Evolutionary conservation across 2,888 invertebrate genomes (phyloP), one percentile per base, ranked within the genome.

Genomic region (Meghimatium bilineatum): DNA sequence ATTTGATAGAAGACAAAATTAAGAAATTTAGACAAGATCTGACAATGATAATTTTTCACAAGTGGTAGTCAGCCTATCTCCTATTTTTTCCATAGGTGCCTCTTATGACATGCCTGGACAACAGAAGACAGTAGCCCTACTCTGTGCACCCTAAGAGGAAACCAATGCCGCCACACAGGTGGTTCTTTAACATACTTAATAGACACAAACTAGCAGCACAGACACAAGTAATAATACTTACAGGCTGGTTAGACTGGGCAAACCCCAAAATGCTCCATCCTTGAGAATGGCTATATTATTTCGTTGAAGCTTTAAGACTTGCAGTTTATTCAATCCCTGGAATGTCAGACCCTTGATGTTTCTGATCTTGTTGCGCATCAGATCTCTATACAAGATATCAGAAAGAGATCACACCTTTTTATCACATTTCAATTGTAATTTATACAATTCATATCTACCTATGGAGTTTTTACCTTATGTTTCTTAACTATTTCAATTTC

Each of bases 211-310:
- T 34, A 23, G 3, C 34, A 49, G 6, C n/a, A 72, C 23, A 32
- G 38, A 38, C 5, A 34, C 67, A 67, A 34, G 5, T 34, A 76
- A 56, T n/a, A 82, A 85, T 86, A 94, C 95, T 94, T 93, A 95
- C 95, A 95, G 91, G 85, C 93, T 93, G 80, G 93, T 92, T 87
- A 98, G 95, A 87, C 95, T 96, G 88, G 95, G 95, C 89, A 98
- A 95, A 82, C 97, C 97, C 95, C 96, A 97, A 94, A 98, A 98
- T 80, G 97, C 96, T 83, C 97, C 98, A 95, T 97, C 97, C 91
- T 96, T 95, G 83, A 98, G 95, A 89, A 95, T 95, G 82, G 95
- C 95, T 89, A 98, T 97, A 88, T 95, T 95, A 94, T 98, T 98
- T 89, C 96, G 95, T 92, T 96, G 96, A 85, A 98, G 94, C 92